phyloP scores from a whole-genome alignment of 2,113 vertebrate species.

The Eulemur macaco region DNA sequence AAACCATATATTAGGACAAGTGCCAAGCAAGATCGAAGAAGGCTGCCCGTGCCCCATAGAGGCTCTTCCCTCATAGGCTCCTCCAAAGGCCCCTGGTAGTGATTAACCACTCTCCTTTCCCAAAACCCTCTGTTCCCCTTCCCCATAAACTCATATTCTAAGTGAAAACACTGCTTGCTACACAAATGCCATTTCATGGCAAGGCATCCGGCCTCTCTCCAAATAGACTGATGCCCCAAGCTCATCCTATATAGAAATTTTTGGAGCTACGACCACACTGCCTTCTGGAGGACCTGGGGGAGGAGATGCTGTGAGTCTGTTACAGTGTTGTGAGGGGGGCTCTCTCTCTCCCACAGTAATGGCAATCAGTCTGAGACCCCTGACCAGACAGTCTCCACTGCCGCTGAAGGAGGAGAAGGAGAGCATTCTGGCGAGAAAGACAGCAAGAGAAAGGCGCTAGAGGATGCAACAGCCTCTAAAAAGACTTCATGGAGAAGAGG shows the following conservation, averaged over 20 bases:
- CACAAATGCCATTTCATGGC: neutral
- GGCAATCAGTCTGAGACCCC: neutral
- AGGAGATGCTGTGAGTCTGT: neutral
- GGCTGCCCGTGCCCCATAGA: neutral
- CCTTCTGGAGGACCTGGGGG: neutral
- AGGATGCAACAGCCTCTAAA: neutral
- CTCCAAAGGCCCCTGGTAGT: neutral
- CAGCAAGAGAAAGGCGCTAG: neutral
- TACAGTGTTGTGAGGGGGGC: neutral
- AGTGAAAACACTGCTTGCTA: neutral
- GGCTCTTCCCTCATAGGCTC: neutral
- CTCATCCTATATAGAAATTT: neutral
- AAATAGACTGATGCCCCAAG: neutral
- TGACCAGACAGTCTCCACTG: neutral
- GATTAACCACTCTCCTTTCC: neutral
- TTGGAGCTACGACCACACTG: neutral
- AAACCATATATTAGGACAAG: neutral
- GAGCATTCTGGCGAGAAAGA: neutral
- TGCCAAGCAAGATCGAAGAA: neutral
- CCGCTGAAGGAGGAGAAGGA: neutral
- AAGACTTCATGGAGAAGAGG: neutral
- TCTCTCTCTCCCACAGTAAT: neutral
- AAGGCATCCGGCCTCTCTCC: neutral
- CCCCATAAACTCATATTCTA: neutral
- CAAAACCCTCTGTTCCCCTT: neutral